phyloP scores from a whole-genome alignment of 2,113 vertebrate genomes.

The Rhinogobius similis region DNA sequence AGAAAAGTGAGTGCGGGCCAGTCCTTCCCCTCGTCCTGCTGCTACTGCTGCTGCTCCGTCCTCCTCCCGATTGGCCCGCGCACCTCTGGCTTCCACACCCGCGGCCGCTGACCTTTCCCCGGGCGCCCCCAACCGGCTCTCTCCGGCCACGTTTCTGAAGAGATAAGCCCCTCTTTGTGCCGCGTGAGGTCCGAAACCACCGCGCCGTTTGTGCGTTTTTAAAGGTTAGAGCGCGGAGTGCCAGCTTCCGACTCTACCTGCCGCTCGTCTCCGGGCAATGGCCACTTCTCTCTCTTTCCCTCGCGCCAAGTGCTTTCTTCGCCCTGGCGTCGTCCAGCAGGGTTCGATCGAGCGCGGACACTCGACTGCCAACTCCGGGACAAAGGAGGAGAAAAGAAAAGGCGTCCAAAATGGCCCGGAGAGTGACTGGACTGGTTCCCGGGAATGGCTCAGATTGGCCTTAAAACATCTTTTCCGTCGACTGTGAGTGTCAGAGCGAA shows the following conservation, averaged over 20 bases:
- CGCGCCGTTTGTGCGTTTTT: neutral
- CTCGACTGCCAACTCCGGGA: slow-evolving; percentile 20
- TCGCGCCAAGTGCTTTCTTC: neutral
- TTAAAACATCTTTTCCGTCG: neutral
- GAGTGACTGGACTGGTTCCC: neutral
- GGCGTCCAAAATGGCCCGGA: neutral
- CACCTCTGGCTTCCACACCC: neutral
- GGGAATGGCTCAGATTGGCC: neutral
- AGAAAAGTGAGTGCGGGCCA: too few species aligned
- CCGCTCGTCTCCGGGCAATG: neutral
- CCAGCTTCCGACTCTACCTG: neutral
- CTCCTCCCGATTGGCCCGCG: neutral
- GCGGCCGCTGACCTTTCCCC: neutral
- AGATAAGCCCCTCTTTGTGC: neutral
- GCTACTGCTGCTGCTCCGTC: neutral
- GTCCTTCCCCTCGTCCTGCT: neutral
- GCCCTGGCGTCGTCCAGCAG: neutral
- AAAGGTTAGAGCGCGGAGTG: neutral
- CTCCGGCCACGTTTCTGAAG: neutral
- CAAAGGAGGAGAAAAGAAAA: slow-evolving; percentile 1
- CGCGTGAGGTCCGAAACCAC: neutral
- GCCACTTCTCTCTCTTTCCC: neutral
- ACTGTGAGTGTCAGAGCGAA: neutral
- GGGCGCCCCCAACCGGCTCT: neutral
- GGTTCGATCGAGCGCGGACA: neutral